Base-by-base conservation (phyloP, 2,888 invertebrate species). In the Ectemnius continuus region DNA sequence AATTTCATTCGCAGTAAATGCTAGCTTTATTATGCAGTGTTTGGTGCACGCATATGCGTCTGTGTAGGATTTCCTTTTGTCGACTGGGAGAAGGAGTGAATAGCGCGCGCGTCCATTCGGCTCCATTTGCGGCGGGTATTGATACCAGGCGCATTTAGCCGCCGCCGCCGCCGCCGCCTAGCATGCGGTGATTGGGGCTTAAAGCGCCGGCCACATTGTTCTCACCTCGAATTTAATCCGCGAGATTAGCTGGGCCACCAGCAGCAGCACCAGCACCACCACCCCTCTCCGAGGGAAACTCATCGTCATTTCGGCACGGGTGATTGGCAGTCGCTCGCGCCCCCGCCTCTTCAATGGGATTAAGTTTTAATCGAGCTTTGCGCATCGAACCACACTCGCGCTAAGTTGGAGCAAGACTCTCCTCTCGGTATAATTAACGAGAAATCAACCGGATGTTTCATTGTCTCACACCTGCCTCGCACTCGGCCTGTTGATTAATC, bases 351-450 rank as follows among this genome's bases (percentile, higher is more conserved):
- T 6, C 67, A 62, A 72, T 63, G 48, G 75, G 75, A 80, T 81
- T 76, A 82, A 76, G 74, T 81, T 81, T 81, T 77, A 76, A 76
- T 79, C 72, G 76, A 74, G 72, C 75, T 68, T 65, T 47, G 59
- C 57, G 36, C 67, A 47, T 36, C 62, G 14, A 58, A 45, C 61
- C 81, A 67, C 36, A 8, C 36, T 20, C 70, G 62, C 81, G 18
- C 56, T 69, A 16, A 59, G 68, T 70, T 66, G 47, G 48, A 56
- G 62, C 63, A 36, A 36, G 36, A 36, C 36, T 6, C 36, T 36
- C 8, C 36, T 6, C 36, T 36, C 8, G 48, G 47, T 68, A 45
- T 71, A 61, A 52, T 71, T 69, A 64, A 64, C 61, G 65, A 23
- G 57, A 62, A 18, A 62, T 73, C 68, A 56, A 52, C 70, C 67